Evolutionary conservation across 2,888 invertebrate species (phyloP), one percentile per base, ranked within the genome.

Genomic region (Coelinius sp.): DNA sequence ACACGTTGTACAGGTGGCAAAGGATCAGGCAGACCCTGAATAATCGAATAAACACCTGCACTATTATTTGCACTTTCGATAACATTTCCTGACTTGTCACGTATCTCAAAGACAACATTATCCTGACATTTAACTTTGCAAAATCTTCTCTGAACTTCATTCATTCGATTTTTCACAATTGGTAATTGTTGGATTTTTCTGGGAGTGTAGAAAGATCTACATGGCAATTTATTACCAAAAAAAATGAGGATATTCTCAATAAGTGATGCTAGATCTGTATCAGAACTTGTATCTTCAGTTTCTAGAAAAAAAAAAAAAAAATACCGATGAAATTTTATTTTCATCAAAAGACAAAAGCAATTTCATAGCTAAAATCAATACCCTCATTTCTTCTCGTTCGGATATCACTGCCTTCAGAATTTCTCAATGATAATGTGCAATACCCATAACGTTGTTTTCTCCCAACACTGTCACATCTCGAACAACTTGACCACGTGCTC

Each of bases 401-500:
- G 10, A 73, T 49, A 8, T 68, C 24, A n/a, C 3, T 49, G 0
- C 67, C 46, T n/a, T 24, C 52, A 5, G 6, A 59, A 59, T 77
- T 68, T 7, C 70, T 63, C n/a, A 80, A 72, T 3, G 81, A 82
- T 70, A 86, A 76, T 72, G 89, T 90, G 79, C 94, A 94, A 56
- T 91, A 89, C 10, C 94, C 94, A 56, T 90, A 88, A 73, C 91
- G 89, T 27, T 90, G 86, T 74, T 89, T 87, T 76, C 90, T 89
- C 4, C 94, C 94, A 24, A 91, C 89, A 65, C 81, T 83, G 41
- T 88, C 89, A 78, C 94, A 94, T 7, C 84, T 85, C 73, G 91
- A 92, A 83, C 94, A 94, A 27, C 89, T 85, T 6, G 92, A 91
- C 94, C 94, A 94, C 0, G 86, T 81, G 0, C 90, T 87, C 93